Conservation (phyloP, 2,888 invertebrate species). For the Pyrrhosoma nymphula region DNA sequence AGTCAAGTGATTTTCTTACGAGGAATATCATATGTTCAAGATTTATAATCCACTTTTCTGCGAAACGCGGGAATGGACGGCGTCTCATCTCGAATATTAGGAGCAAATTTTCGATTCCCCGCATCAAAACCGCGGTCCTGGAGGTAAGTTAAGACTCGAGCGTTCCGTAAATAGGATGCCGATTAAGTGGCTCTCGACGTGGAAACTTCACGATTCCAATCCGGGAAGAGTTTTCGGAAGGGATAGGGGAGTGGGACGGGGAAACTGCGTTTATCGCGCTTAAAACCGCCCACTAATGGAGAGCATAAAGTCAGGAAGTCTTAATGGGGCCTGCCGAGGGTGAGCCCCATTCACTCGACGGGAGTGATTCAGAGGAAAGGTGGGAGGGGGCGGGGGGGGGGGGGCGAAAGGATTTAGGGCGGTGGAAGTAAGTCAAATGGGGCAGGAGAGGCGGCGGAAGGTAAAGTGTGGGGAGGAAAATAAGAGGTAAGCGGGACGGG, state of each 20-base stretch:
- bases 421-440: background rate
- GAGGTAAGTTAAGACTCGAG: too few relatives aligned
- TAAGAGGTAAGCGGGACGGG: background rate
- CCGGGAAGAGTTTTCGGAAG: background rate
- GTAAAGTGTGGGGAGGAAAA: background rate
- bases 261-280: background rate
- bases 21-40: too few relatives aligned
- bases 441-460: background rate
- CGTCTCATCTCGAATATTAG: too few relatives aligned
- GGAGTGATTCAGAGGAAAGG: background rate
- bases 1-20: too few relatives aligned
- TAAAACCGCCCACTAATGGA: conserved; percentile 33
- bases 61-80: too few relatives aligned
- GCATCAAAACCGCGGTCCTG: too few relatives aligned
- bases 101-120: too few relatives aligned
- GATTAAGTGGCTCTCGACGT: background rate
- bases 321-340: background rate
- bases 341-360: conserved; percentile 5
- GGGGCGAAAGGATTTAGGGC: conserved; percentile 3
- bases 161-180: background rate
- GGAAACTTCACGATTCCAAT: background rate
- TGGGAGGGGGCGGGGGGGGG: too few relatives aligned
- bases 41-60: too few relatives aligned
- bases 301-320: conserved; percentile 52
- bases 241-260: too few relatives aligned